Evolutionary conservation across 2,113 vertebrate genomes (phyloP), one percentile per base, ranked within the genome.

Genomic region (Barnardius zonarius): DNA sequence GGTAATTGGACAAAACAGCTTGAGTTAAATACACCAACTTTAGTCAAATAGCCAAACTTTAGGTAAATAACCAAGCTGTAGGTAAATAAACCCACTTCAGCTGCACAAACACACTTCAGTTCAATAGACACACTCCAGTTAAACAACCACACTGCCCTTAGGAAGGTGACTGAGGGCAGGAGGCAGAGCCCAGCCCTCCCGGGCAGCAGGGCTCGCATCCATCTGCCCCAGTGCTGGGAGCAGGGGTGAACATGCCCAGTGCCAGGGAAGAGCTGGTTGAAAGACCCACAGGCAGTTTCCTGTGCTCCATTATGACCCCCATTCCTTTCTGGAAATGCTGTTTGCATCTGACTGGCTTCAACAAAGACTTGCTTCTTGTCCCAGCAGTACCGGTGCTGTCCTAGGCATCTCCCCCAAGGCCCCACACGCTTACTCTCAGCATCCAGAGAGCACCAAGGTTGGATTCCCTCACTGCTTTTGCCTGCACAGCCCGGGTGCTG

Each of bases 221-320:
- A 2, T 59, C 57, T 24, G 57, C 23, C 57, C 22, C 57, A 24
- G 13, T 15, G 33, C 57, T 24, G 33, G 57, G 57, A 59, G 33
- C 57, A 24, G 57, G 33, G 57, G 22, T 24, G 57, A 59, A 24
- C 57, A 15, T 10, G 13, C 57, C 57, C 57, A 24, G 22, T 59
- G 33, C 57, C 57, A 59, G 57, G 39, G 41, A 63, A 63, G 69
- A 57, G 52, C 49, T 24, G 7, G 10, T 33, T 27, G 13, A 24
- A 24, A 25, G 52, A 39, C 39, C 59, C 18, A 17, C 74, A 20
- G 55, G 43, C 8, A 3, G 35, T 27, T 57, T n/a, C 51, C 17
- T 5, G 3, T 2, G 44, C 75, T 67, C 74, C 3, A 0, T 18
- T 30, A 8, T 5, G 61, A 33, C 43, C 41, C 10, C 25, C 6